Evolutionary conservation across 1,140 invertebrate species (phyloP).

Genomic region (Eriosoma lanigerum): DNA sequence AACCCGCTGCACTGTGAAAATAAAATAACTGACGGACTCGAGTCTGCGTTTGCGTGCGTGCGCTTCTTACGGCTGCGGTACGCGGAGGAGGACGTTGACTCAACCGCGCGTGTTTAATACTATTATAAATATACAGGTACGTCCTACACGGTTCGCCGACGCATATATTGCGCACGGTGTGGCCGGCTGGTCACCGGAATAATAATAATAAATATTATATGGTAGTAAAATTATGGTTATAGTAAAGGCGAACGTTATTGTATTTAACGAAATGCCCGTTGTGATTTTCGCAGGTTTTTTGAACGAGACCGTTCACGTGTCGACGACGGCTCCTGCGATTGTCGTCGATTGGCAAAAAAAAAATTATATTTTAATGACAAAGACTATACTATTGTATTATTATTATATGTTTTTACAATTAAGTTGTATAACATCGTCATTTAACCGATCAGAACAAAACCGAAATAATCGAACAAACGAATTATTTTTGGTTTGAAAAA

Average conservation of each 20-base stretch:
- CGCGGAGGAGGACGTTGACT: slow-evolving; percentile 34
- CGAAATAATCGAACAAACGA: too few relatives aligned
- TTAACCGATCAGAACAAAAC: too few relatives aligned
- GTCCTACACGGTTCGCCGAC: slow-evolving; percentile 47
- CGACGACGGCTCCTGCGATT: too few relatives aligned
- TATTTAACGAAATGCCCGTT: neutral
- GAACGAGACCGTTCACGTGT: slow-evolving; percentile 1
- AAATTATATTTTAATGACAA: too few relatives aligned
- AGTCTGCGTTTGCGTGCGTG: neutral
- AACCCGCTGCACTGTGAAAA: neutral
- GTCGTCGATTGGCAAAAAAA: too few relatives aligned
- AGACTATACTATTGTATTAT: too few relatives aligned
- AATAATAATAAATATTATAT: too few relatives aligned
- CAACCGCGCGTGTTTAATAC: neutral
- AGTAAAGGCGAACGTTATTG: neutral
- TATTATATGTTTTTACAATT: too few relatives aligned
- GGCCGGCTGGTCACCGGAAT: neutral
- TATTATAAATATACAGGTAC: too few relatives aligned
- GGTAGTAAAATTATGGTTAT: slow-evolving; percentile 9
- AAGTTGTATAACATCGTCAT: too few relatives aligned
- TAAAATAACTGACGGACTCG: neutral
- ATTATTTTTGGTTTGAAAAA: too few relatives aligned
- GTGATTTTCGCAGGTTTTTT: neutral
- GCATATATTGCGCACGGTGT: neutral
- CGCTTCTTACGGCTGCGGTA: too few relatives aligned